phyloP scores from a whole-genome alignment of 2,888 invertebrate genomes.

The Lampropteryx suffumata region DNA sequence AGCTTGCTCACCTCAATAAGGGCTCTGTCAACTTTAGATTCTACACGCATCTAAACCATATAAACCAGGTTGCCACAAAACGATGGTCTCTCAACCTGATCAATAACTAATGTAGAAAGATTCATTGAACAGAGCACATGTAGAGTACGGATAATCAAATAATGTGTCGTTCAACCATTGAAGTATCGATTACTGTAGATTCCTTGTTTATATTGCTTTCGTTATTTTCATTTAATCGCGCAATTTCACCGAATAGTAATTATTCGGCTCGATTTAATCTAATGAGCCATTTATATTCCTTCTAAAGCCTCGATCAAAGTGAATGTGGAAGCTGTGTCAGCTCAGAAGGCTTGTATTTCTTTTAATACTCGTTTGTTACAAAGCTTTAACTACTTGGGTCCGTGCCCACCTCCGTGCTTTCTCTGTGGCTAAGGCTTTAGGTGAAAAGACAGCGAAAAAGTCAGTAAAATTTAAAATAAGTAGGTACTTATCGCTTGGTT shows the following conservation, averaged over 20 bases:
- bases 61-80: neutral
- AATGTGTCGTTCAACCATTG: conserved; percentile 54
- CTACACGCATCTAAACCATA: neutral
- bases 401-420: too few species aligned
- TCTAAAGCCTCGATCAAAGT: neutral
- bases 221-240: conserved; percentile 21
- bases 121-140: conserved; percentile 33
- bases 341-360: too few species aligned
- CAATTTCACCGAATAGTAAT: conserved; percentile 16
- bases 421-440: neutral
- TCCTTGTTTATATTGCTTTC: conserved; percentile 24
- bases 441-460: conserved; percentile 17
- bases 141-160: conserved; percentile 51
- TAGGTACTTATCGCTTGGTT: conserved; percentile 11
- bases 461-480: conserved; percentile 10
- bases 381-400: too few species aligned
- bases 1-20: neutral
- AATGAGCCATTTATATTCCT: conserved; percentile 19
- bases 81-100: too few species aligned
- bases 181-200: conserved; percentile 55
- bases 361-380: too few species aligned
- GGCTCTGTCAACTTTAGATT: conserved; percentile 5
- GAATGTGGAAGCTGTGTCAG: too few species aligned
- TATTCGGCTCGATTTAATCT: conserved; percentile 14
- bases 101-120: too few species aligned